Evolutionary conservation across 2,888 invertebrate genomes (phyloP), one percentile per base, ranked within the genome.

Genomic region (Ashinkailepas kermadecensis): DNA sequence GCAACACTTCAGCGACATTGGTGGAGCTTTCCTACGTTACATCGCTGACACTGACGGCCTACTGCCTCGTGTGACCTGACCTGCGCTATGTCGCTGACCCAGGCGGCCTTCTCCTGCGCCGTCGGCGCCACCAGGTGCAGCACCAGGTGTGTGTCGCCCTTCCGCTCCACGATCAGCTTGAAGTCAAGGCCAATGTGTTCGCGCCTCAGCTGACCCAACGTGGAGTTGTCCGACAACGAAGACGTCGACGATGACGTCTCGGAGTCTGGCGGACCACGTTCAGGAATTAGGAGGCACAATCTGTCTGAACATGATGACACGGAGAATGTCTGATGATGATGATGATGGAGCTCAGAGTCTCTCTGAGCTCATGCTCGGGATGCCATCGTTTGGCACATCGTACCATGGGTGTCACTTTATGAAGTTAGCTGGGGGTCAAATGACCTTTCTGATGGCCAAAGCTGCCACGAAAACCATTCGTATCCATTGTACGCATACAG

Each of bases 51-150:
- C 15, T 2, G 15, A 8, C 21, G 0, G 18, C 64, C 64, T 0
- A 64, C 64, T 64, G 64, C 13, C 64, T 18, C 2, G 64, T 13
- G 64, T 18, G 64, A 64, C n/a, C 74, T 56, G 10, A 90, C 91
- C 88, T 96, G 96, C 81, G 94, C 94, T 82, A 96, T 92, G 86
- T 96, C 96, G 84, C 94, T 95, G 82, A 95, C 95, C 96, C 96
- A 96, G 0, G 95, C 95, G 4, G 95, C 93, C 87, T 96, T 96
- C 86, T 96, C 96, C 88, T 95, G 93, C 67, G 93, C 89, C 0
- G 94, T 93, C 7, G 94, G 92, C 12, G 95, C 94, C 67, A 90
- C 89, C 80, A 90, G 87, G 81, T 86, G 89, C 78, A 90, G 93
- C 89, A 86, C 94, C 87, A 89, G 92, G 90, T 86, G 93, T n/a